phyloP scores from a whole-genome alignment of 2,888 invertebrate genomes.

The Halictus quadricinctus region DNA sequence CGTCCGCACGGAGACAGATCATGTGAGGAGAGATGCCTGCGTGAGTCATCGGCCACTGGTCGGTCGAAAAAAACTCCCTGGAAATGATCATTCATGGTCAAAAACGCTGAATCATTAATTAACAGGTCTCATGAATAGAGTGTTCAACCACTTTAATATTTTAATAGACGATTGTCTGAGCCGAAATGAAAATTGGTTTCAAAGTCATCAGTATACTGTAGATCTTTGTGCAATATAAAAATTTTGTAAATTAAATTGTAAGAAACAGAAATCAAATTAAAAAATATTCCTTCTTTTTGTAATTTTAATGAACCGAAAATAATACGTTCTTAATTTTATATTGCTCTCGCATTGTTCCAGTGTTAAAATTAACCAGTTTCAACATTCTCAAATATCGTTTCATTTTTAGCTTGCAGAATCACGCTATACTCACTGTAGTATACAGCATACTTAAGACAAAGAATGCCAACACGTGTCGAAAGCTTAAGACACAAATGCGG shows the following conservation, averaged over 20 bases:
- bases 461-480: background rate
- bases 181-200: background rate
- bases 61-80: background rate
- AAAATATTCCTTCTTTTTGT: too few species aligned
- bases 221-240: too few species aligned
- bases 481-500: background rate
- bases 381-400: background rate
- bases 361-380: background rate
- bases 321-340: too few species aligned
- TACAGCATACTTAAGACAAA: background rate
- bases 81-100: background rate
- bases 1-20: conserved; percentile 7
- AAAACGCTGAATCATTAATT: background rate
- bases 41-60: conserved; percentile 23
- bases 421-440: background rate
- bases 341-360: background rate
- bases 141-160: background rate
- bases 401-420: background rate
- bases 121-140: background rate
- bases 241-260: too few species aligned
- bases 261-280: too few species aligned
- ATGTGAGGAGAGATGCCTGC: conserved; percentile 20
- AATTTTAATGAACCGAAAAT: too few species aligned
- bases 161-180: background rate
- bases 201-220: too few species aligned